Evolutionary conservation across 2,113 vertebrate genomes (phyloP).

Genomic region (Smithornis capensis): DNA sequence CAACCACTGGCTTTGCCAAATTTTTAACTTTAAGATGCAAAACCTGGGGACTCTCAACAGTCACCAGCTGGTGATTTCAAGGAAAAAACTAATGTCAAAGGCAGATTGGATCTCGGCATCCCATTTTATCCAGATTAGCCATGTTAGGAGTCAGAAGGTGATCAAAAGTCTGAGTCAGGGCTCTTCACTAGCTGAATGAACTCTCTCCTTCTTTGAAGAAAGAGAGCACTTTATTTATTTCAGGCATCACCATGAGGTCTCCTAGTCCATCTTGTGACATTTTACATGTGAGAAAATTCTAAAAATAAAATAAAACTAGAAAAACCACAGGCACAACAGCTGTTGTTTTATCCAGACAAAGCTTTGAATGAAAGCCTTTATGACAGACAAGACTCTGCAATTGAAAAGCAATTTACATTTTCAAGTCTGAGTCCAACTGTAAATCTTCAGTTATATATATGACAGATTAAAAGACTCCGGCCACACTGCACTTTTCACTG

Average conservation of each 20-base stretch:
- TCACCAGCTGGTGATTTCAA: not conserved
- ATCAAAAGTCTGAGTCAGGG: not conserved
- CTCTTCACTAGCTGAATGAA: not conserved
- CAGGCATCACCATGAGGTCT: not conserved
- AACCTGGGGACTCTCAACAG: not conserved
- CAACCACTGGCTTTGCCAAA: not conserved
- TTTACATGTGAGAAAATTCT: conserved; percentile 17
- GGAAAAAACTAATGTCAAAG: not conserved
- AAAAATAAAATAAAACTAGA: conserved; percentile 40
- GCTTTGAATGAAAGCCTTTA: conserved; percentile 19
- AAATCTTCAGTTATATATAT: conserved; percentile 28
- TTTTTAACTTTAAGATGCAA: not conserved
- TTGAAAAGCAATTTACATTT: conserved; percentile 46
- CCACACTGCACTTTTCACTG: not conserved
- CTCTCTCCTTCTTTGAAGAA: not conserved
- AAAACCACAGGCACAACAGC: conserved; percentile 26
- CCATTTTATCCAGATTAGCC: not conserved
- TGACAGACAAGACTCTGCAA: not conserved
- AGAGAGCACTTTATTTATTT: not conserved
- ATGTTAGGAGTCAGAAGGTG: not conserved
- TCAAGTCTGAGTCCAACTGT: conserved; percentile 1
- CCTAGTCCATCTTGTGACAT: not conserved
- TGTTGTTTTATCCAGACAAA: conserved; percentile 33
- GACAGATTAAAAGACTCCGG: conserved; percentile 24
- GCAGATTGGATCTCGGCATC: not conserved